Evolutionary conservation across 1,140 invertebrate genomes (phyloP).

Genomic region (Harlomillsia oculata): DNA sequence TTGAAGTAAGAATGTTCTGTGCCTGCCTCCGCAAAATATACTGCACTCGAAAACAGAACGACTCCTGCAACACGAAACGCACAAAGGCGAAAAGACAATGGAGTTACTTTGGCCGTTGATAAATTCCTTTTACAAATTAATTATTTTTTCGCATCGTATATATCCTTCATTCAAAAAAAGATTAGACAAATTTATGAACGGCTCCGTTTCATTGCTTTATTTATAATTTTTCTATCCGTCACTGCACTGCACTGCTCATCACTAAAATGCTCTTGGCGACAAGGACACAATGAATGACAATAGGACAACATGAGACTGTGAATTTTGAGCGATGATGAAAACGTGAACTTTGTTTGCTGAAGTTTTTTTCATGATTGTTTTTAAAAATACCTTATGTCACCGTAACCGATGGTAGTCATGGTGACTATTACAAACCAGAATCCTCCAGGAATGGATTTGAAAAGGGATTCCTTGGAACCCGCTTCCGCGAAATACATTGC

Average conservation of each 20-base stretch:
- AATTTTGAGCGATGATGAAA: too few relatives aligned
- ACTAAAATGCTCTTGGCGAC: too few relatives aligned
- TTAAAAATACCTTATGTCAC: constrained; percentile 80
- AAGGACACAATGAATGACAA: too few relatives aligned
- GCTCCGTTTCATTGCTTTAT: too few relatives aligned
- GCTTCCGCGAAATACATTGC: constrained; percentile 62
- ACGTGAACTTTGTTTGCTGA: too few relatives aligned
- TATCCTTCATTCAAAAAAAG: not conserved
- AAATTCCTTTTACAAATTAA: not conserved
- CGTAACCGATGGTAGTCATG: constrained; percentile 97
- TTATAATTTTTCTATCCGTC: too few relatives aligned
- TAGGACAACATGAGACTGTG: too few relatives aligned
- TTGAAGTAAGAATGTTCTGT: constrained; percentile 92
- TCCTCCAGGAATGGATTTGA: constrained; percentile 60
- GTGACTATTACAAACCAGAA: constrained; percentile 99
- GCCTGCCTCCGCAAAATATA: constrained; percentile 97
- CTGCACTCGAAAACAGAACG: constrained; percentile 94
- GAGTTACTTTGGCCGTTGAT: too few relatives aligned
- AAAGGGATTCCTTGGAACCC: constrained; percentile 44
- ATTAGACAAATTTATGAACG: too few relatives aligned
- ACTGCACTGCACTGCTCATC: too few relatives aligned
- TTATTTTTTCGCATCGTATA: not conserved
- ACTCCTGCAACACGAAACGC: constrained; percentile 63
- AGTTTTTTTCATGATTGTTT: too few relatives aligned
- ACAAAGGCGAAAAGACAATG: too few relatives aligned